A percentile compares a stretch with the other conserved stretches of the same genome.
These are phyloP conservation scores for Pterois miles DNA, from an alignment of 2,797 vertebrate genomes.

Conservation along the genomic window DNA sequence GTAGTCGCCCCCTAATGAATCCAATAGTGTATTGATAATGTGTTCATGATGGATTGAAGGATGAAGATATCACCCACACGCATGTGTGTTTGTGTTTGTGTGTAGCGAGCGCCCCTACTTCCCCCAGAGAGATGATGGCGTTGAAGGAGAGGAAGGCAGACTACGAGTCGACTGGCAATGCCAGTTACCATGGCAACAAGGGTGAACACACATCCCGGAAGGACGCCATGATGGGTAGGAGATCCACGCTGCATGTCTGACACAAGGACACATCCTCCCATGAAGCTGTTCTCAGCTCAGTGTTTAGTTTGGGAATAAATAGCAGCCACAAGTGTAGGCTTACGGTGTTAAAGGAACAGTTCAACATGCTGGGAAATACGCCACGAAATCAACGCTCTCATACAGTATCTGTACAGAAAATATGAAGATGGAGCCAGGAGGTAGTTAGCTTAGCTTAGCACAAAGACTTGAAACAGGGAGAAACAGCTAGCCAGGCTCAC, in stretches of 20 bases:
- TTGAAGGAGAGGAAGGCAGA: slow-evolving; percentile 97
- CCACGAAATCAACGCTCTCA: not conserved
- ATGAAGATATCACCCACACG: slow-evolving; percentile 18
- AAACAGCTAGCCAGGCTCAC: not conserved
- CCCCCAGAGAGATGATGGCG: slow-evolving; percentile 97
- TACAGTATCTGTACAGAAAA: not conserved
- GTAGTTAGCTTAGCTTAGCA: not conserved
- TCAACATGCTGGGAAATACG: not conserved
- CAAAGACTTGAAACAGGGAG: not conserved
- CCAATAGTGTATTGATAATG: slow-evolving; percentile 8
- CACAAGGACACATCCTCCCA: slow-evolving; percentile 1
- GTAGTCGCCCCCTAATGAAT: not conserved
- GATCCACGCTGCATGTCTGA: slow-evolving; percentile 8
- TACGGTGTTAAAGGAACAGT: not conserved
- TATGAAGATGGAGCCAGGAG: not conserved
- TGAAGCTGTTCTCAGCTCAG: not conserved
- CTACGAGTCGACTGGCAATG: slow-evolving; percentile 93
- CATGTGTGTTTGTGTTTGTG: slow-evolving; percentile 30
- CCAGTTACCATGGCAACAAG: slow-evolving; percentile 94
- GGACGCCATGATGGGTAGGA: slow-evolving; percentile 94
- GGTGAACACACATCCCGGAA: slow-evolving; percentile 98
- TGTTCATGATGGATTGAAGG: slow-evolving; percentile 27
- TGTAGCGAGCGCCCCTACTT: slow-evolving; percentile 95
- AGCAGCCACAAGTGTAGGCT: not conserved
- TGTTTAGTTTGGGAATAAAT: not conserved